phyloP scores from a whole-genome alignment of 2,797 vertebrate genomes.

The Sciaenops ocellatus region DNA sequence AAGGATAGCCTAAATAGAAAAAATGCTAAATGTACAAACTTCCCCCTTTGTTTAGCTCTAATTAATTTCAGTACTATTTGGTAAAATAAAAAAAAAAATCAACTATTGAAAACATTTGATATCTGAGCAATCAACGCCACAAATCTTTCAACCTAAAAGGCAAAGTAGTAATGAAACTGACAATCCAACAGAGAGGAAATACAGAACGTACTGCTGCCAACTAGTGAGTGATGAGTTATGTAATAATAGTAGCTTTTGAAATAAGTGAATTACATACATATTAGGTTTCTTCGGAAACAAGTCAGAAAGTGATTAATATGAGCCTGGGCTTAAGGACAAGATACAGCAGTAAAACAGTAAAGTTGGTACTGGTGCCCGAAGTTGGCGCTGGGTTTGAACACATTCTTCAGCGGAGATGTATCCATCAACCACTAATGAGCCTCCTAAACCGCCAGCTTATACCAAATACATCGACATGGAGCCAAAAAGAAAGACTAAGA shows the following conservation, averaged over 20 bases:
- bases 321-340: slow-evolving; percentile 28
- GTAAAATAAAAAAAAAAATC: neutral
- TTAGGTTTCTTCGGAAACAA: slow-evolving; percentile 31
- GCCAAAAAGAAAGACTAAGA: slow-evolving; percentile 50
- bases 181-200: slow-evolving; percentile 2
- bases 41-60: neutral
- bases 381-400: slow-evolving; percentile 1
- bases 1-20: neutral
- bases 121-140: neutral
- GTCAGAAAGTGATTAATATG: slow-evolving; percentile 29
- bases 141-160: neutral
- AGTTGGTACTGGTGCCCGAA: slow-evolving; percentile 22
- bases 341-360: slow-evolving; percentile 28
- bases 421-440: slow-evolving; percentile 65
- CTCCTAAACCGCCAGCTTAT: slow-evolving; percentile 38
- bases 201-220: neutral
- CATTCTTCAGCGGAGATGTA: slow-evolving; percentile 42
- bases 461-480: slow-evolving; percentile 42
- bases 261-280: slow-evolving; percentile 26
- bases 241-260: slow-evolving; percentile 29
- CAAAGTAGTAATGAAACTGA: slow-evolving; percentile 9
- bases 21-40: neutral
- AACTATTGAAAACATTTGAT: neutral
- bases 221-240: slow-evolving; percentile 13
- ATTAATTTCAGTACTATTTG: neutral